These are phyloP conservation scores for Urocynchramus pylzowi DNA, from an alignment of 2,113 vertebrate genomes.

Conservation along the genomic window DNA sequence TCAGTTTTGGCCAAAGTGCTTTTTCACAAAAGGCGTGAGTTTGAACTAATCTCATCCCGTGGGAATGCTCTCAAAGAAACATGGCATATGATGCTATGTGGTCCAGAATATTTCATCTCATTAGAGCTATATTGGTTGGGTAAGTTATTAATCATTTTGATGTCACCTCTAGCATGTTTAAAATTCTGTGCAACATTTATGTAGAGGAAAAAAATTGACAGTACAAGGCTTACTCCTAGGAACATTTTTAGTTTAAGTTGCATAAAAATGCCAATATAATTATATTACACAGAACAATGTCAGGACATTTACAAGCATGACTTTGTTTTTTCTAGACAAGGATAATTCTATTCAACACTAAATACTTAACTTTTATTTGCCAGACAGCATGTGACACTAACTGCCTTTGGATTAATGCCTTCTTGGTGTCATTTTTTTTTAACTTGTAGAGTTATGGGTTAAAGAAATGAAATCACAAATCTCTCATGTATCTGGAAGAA, in stretches of 20 bases:
- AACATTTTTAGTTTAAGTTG: constrained; percentile 6
- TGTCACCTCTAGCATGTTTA: constrained; percentile 11
- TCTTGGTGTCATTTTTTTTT: neutral
- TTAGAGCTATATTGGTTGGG: neutral
- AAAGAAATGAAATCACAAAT: constrained; percentile 19
- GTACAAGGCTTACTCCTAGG: constrained; percentile 5
- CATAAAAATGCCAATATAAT: constrained; percentile 29
- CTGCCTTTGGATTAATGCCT: constrained; percentile 16
- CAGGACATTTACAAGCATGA: constrained; percentile 22
- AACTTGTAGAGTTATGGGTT: neutral
- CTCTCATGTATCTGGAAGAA: neutral
- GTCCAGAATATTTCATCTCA: neutral
- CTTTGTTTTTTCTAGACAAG: constrained; percentile 29
- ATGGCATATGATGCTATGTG: neutral
- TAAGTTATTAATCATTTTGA: constrained; percentile 55
- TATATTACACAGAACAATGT: constrained; percentile 1
- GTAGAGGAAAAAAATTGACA: neutral
- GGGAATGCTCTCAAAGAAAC: neutral
- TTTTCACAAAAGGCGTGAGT: neutral
- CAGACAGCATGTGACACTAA: constrained; percentile 4
- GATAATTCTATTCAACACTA: constrained; percentile 15
- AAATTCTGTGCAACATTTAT: constrained; percentile 2
- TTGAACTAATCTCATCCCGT: neutral
- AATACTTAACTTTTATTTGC: constrained; percentile 33
- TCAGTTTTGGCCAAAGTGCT: neutral